Evolutionary conservation across 2,113 vertebrate species (phyloP), one percentile per base, ranked within the genome.

Genomic region (Lophochroa leadbeateri): DNA sequence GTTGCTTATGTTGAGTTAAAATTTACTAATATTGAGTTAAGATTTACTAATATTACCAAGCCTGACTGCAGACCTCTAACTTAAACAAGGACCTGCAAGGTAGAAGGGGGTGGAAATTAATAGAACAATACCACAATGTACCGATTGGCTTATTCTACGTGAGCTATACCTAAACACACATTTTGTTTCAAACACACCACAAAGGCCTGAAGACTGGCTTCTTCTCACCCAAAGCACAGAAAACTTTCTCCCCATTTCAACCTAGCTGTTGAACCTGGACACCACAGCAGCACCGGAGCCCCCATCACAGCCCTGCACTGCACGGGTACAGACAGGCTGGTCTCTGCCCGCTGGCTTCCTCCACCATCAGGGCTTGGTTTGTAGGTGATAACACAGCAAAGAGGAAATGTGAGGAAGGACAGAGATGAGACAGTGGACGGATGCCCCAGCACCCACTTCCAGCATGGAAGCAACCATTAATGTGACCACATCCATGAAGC

Each of bases 241-340:
- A 46, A 14, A 3, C n/a, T 44, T 67, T 12, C 52, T 63, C 35
- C 53, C 0, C 0, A 24, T 63, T 72, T 61, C 16, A 53, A 11
- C 24, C 16, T 3, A 5, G 15, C 55, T 50, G 13, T 12, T 65
- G 17, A 35, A 21, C 10, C 25, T 5, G 12, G 29, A 33, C 3
- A 10, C 17, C 18, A 7, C 29, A 21, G 33, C 41, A 39, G 47
- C 31, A 9, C 23, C 1, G 0, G 20, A 44, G 65, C 41, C 46
- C 9, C 1, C 5, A 49, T 3, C 55, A 7, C 33, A 23, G 41
- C 57, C 43, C 41, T 16, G 53, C 2, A 1, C 10, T 1, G 25
- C 52, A 11, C 1, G 1, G 57, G 60, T 35, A 21, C 58, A 11
- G 8, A 2, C 15, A 33, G 75, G 33, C 18, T 1, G 0, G 39